Conservation (phyloP, 2,113 vertebrate genomes). For the Penelope pileata region DNA sequence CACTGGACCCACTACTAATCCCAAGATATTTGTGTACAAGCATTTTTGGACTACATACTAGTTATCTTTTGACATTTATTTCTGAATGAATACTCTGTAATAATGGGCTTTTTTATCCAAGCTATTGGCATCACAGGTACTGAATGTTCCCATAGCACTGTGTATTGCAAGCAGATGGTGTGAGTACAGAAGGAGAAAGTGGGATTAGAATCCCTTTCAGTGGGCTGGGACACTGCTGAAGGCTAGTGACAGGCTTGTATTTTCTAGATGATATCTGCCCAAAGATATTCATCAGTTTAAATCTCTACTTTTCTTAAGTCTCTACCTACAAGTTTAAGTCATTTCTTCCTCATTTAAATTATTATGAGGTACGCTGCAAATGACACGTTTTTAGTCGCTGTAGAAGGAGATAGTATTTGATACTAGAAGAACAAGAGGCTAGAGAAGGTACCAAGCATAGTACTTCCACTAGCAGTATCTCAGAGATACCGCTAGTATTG, state of each 20-base stretch:
- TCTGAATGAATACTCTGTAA: not conserved
- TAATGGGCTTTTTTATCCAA: not conserved
- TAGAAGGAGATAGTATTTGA: not conserved
- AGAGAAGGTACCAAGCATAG: rapidly evolving
- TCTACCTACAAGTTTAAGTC: not conserved
- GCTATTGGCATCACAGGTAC: not conserved
- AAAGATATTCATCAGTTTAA: not conserved
- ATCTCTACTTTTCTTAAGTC: not conserved
- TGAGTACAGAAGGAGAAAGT: not conserved
- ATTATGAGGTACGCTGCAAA: not conserved
- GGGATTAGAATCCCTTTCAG: not conserved
- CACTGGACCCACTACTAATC: not conserved
- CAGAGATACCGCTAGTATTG: not conserved
- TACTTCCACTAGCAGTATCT: not conserved
- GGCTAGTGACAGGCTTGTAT: not conserved
- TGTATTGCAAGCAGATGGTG: slow-evolving; percentile 37
- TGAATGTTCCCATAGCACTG: not conserved
- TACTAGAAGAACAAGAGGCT: not conserved
- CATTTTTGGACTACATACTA: not conserved
- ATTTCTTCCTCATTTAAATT: not conserved
- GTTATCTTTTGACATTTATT: not conserved
- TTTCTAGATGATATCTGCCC: not conserved
- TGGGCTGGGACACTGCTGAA: not conserved
- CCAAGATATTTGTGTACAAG: not conserved
- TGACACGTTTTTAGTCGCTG: not conserved